A percentile compares a stretch with the other conserved stretches of the same genome.
Evolutionary conservation across 2,797 vertebrate species (phyloP).

Genomic region (Hippoglossus hippoglossus): DNA sequence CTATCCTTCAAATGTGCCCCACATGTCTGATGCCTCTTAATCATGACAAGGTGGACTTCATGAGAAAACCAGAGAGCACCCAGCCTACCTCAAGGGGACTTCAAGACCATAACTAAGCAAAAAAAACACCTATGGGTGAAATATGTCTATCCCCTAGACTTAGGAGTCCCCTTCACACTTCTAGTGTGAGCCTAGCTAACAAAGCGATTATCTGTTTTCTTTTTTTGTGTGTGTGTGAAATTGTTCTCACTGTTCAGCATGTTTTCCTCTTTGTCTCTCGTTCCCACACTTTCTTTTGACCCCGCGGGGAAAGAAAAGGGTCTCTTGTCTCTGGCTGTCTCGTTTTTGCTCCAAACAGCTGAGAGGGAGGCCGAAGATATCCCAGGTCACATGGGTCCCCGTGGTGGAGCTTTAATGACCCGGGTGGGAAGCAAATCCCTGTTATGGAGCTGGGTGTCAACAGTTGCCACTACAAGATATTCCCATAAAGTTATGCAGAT

Average conservation of each 20-base stretch:
- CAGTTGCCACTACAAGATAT: slow-evolving; percentile 34
- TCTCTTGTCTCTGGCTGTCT: slow-evolving; percentile 35
- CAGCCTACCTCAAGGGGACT: slow-evolving; percentile 21
- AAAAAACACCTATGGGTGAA: slow-evolving; percentile 55
- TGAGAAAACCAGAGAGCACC: slow-evolving; percentile 53
- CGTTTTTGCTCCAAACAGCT: slow-evolving; percentile 52
- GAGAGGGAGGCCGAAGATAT: slow-evolving; percentile 52
- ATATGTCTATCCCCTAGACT: slow-evolving; percentile 38
- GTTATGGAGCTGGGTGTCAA: slow-evolving; percentile 61
- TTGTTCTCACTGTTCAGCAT: slow-evolving; percentile 17
- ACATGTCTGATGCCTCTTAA: slow-evolving; percentile 66
- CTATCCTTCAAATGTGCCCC: slow-evolving; percentile 51
- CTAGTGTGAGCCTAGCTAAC: slow-evolving; percentile 27
- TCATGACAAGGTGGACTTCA: slow-evolving; percentile 62
- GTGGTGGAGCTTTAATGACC: slow-evolving; percentile 57
- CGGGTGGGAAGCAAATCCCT: slow-evolving; percentile 59
- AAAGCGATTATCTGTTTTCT: slow-evolving; percentile 23
- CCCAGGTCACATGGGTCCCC: slow-evolving; percentile 58
- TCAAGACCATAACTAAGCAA: slow-evolving; percentile 53
- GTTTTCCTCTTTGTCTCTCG: slow-evolving; percentile 39
- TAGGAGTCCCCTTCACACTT: slow-evolving; percentile 18
- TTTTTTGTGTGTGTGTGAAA: not conserved
- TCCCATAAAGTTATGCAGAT: slow-evolving; percentile 21
- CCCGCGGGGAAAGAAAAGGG: slow-evolving; percentile 56
- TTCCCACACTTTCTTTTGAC: slow-evolving; percentile 71